phyloP scores from a whole-genome alignment of 2,888 invertebrate genomes.

The Leptura quadrifasciata region DNA sequence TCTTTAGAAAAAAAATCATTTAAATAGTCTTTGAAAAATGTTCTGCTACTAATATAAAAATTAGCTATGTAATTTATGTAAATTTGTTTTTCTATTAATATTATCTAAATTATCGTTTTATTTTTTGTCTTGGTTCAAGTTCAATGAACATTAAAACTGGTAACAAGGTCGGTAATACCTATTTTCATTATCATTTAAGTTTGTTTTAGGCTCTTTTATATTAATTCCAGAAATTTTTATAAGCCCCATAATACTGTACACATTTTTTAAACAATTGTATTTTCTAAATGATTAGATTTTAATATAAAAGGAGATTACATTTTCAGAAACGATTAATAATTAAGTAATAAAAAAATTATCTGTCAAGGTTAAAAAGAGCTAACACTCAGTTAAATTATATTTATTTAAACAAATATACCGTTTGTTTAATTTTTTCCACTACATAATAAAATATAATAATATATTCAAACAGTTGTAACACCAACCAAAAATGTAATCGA shows the following conservation, averaged over 20 bases:
- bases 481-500: too few species aligned
- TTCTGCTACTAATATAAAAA: background rate
- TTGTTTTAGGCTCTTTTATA: background rate
- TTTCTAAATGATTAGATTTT: background rate
- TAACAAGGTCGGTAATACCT: background rate
- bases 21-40: too few species aligned
- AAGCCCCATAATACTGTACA: background rate
- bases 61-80: background rate
- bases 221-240: background rate
- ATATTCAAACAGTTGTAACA: too few species aligned
- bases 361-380: background rate
- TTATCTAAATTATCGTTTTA: background rate
- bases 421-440: too few species aligned
- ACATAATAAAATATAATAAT: too few species aligned
- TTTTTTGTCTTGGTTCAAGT: background rate
- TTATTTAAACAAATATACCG: too few species aligned
- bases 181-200: conserved; percentile 1
- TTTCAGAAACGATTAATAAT: background rate
- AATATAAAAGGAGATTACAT: background rate
- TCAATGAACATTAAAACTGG: background rate
- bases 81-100: conserved; percentile 3
- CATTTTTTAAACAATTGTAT: background rate
- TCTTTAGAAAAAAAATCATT: too few species aligned
- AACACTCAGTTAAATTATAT: background rate
- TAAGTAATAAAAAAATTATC: background rate